Evolutionary conservation across 64 coral and sea anemone genomes (phyloP).

Genomic region (Dendronephthya gigantea): DNA sequence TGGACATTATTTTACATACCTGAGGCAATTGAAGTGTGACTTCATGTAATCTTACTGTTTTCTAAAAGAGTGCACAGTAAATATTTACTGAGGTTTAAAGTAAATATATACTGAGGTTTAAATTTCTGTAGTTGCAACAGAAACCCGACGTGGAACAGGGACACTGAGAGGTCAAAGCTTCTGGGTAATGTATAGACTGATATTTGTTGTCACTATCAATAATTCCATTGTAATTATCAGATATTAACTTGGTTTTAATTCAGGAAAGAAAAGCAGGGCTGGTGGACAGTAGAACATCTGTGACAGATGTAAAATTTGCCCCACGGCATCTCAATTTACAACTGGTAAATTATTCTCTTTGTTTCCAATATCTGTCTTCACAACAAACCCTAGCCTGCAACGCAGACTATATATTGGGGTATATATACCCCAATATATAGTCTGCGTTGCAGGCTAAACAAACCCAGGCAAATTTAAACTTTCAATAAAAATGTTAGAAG

Average conservation of each 20-base stretch:
- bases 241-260: neutral
- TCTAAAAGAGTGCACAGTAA: neutral
- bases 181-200: slow-evolving; percentile 52
- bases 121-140: slow-evolving; percentile 30
- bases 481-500: too few species aligned
- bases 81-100: neutral
- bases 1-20: too few species aligned
- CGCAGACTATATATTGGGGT: too few species aligned
- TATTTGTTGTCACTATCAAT: neutral
- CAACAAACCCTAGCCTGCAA: too few species aligned
- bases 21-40: too few species aligned
- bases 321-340: slow-evolving; percentile 80
- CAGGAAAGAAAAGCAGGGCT: slow-evolving; percentile 82
- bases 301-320: slow-evolving; percentile 99
- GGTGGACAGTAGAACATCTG: slow-evolving; percentile 92
- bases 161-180: slow-evolving; percentile 69
- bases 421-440: too few species aligned
- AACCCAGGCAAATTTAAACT: too few species aligned
- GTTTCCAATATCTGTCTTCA: neutral
- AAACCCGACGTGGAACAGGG: slow-evolving; percentile 36
- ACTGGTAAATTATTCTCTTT: slow-evolving; percentile 46
- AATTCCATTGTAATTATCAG: neutral
- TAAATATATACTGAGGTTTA: neutral
- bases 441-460: too few species aligned
- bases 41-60: neutral